Evolutionary conservation across 1,140 invertebrate genomes (phyloP).

Genomic region (Drosophila virilis): DNA sequence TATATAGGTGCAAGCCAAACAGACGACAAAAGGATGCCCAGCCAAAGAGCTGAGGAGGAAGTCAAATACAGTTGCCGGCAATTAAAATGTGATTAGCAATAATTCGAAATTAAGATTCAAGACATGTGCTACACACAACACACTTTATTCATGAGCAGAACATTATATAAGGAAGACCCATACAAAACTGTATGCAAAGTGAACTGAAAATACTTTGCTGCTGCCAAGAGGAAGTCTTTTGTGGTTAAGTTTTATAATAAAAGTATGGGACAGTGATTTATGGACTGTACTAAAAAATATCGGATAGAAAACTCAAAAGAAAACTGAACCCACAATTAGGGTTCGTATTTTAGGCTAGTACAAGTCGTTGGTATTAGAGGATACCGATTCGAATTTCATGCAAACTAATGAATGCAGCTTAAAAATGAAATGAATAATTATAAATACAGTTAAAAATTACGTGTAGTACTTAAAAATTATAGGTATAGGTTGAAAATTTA

Average conservation of each 20-base stretch:
- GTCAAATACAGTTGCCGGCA: slow-evolving; percentile 25
- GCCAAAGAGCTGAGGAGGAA: slow-evolving; percentile 8
- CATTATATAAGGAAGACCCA: slow-evolving; percentile 24
- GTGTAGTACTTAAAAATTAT: too few species aligned
- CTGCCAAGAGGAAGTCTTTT: slow-evolving; percentile 17
- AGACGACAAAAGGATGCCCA: slow-evolving; percentile 23
- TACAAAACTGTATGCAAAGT: slow-evolving; percentile 3
- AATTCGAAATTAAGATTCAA: slow-evolving; percentile 35
- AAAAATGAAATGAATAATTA: too few species aligned
- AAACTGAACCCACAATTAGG: too few species aligned
- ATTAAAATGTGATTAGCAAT: slow-evolving; percentile 47
- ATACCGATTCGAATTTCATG: too few species aligned
- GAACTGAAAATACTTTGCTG: neutral
- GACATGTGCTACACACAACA: slow-evolving; percentile 7
- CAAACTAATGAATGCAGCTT: too few species aligned
- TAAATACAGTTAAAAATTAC: too few species aligned
- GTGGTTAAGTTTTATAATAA: neutral
- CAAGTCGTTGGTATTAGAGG: too few species aligned
- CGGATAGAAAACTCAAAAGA: neutral
- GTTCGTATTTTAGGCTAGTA: too few species aligned
- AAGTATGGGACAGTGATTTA: too few species aligned
- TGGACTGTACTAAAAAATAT: neutral
- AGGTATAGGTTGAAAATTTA: too few species aligned
- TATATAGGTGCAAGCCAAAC: neutral
- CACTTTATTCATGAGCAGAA: slow-evolving; percentile 11